Conservation (phyloP, 2,113 vertebrate species). For the Heterocephalus glaber region DNA sequence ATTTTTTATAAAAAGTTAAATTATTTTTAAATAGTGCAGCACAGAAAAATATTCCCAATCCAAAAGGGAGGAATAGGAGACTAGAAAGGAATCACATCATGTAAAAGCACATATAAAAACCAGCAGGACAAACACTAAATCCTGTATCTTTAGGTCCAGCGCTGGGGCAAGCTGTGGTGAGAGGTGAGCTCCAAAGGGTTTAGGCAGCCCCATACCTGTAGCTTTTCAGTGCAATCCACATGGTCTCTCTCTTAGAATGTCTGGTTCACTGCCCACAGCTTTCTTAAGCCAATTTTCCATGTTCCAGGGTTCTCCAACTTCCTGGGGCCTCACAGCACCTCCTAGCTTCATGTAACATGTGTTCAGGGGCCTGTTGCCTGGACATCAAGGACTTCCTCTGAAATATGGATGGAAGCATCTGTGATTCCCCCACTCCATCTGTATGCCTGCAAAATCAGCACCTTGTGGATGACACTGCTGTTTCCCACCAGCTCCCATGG, state of each 20-base stretch:
- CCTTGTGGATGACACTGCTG: not conserved
- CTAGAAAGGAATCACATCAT: not conserved
- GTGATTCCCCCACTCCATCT: not conserved
- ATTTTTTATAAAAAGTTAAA: not conserved
- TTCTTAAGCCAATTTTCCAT: not conserved
- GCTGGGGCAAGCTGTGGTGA: too few relatives aligned
- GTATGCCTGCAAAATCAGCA: too few relatives aligned
- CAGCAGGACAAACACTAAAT: not conserved
- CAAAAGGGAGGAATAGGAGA: not conserved
- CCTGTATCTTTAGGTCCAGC: too few relatives aligned
- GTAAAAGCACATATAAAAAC: too few relatives aligned
- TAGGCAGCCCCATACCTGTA: too few relatives aligned
- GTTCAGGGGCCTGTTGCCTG: not conserved
- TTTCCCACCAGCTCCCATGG: not conserved
- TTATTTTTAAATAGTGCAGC: not conserved
- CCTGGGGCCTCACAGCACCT: not conserved
- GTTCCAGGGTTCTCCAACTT: too few relatives aligned
- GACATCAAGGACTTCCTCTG: not conserved
- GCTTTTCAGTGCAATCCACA: not conserved
- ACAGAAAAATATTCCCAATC: not conserved
- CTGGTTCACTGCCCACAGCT: not conserved
- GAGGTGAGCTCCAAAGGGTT: too few relatives aligned
- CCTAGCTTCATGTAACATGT: not conserved
- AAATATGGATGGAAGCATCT: not conserved
- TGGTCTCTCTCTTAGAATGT: not conserved